Conservation (phyloP, 2,113 vertebrate genomes). For the Podarcis raffonei region DNA sequence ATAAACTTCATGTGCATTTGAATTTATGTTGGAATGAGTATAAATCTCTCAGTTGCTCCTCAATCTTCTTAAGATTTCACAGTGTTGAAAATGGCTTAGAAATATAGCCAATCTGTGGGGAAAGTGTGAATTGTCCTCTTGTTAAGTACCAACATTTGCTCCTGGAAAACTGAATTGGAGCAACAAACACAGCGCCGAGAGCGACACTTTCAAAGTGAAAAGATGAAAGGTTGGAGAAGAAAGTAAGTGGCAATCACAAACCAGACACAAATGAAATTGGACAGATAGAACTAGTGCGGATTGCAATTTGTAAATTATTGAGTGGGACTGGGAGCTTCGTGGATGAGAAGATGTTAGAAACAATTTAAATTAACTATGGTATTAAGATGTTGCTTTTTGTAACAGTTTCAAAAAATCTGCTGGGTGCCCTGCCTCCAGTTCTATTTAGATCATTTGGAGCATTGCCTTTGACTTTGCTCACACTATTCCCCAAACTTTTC, state of each 20-base stretch:
- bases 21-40: no score
- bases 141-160: neutral
- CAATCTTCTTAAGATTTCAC: no score
- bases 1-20: no score
- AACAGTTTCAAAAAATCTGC: neutral
- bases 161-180: neutral
- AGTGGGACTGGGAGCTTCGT: conserved; percentile 6
- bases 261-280: conserved; percentile 37
- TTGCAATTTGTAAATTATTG: conserved; percentile 8
- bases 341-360: neutral
- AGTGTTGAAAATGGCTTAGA: neutral
- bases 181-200: neutral
- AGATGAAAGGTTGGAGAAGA: neutral
- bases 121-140: neutral
- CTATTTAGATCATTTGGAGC: neutral
- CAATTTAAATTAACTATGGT: conserved; percentile 11
- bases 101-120: neutral
- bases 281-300: conserved; percentile 1
- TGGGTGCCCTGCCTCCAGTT: neutral
- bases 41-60: no score
- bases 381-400: conserved; percentile 27
- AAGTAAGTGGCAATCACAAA: neutral
- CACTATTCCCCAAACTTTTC: neutral
- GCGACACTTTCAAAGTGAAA: neutral
- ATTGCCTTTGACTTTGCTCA: neutral